Evolutionary conservation across 2,888 invertebrate species (phyloP).

Genomic region (Axea sp.): DNA sequence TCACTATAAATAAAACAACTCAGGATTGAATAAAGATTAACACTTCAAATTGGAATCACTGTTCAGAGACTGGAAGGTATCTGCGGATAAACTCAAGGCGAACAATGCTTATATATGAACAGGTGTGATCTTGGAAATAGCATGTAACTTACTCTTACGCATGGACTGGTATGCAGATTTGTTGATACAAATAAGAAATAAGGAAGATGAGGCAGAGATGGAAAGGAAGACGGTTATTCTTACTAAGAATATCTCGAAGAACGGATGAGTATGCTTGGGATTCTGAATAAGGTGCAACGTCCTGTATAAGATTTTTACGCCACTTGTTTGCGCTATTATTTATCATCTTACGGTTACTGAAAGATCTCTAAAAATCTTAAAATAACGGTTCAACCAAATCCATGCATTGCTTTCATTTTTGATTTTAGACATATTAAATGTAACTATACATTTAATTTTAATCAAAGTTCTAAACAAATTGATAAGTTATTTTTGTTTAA

Average conservation of each 20-base stretch:
- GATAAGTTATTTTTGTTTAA: no score
- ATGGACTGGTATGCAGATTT: constrained; percentile 67
- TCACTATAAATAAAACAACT: constrained; percentile 26
- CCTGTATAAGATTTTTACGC: constrained; percentile 38
- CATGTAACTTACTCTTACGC: constrained; percentile 66
- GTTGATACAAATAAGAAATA: constrained; percentile 63
- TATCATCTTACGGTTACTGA: constrained; percentile 8
- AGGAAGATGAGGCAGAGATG: constrained; percentile 60
- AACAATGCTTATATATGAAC: constrained; percentile 71
- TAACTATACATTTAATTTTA: no score
- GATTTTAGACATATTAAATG: no score
- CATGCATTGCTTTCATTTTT: constrained; percentile 1
- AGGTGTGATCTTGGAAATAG: constrained; percentile 67
- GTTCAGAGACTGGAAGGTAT: constrained; percentile 56
- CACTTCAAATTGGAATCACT: constrained; percentile 54
- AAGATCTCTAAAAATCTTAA: no score
- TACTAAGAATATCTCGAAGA: constrained; percentile 52
- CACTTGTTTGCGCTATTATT: constrained; percentile 39
- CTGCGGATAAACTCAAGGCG: constrained; percentile 64
- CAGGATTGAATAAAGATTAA: constrained; percentile 41
- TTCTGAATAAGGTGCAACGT: constrained; percentile 55
- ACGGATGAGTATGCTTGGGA: constrained; percentile 51
- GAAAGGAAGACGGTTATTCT: constrained; percentile 57
- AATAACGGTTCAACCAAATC: background rate
- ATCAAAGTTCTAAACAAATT: no score